Evolutionary conservation across 2,888 invertebrate genomes (phyloP).

Genomic region (Pocota personata): DNA sequence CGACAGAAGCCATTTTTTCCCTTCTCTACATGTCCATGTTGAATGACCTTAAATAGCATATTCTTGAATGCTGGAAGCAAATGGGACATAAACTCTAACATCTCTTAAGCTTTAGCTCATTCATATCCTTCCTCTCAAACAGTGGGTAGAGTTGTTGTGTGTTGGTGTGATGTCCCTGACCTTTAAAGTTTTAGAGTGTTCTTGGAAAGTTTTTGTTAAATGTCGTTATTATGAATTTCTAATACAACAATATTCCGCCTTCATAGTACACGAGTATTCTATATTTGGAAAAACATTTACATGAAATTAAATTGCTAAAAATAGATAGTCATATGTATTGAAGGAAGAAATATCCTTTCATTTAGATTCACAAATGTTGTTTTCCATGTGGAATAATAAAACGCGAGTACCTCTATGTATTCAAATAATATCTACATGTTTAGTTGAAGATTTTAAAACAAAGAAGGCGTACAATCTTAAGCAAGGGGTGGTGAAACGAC

Average conservation of each 20-base stretch:
- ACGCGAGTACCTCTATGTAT: neutral
- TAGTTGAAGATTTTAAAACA: too few species aligned
- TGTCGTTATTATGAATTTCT: neutral
- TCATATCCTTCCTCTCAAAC: neutral
- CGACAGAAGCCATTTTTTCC: neutral
- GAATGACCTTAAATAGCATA: conserved; percentile 10
- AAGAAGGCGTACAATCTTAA: too few species aligned
- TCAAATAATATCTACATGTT: neutral
- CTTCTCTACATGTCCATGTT: neutral
- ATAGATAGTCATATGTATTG: neutral
- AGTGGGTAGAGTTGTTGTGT: neutral
- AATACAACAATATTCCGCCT: neutral
- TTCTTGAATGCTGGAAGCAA: neutral
- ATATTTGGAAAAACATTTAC: neutral
- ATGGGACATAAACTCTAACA: conserved; percentile 15
- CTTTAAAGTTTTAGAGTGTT: neutral
- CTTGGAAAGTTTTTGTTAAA: neutral
- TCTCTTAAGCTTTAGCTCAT: neutral
- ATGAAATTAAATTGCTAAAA: neutral
- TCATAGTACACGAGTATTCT: neutral
- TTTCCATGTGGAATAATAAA: neutral
- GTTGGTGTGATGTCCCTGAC: conserved; percentile 13
- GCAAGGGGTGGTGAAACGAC: too few species aligned
- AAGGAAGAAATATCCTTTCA: neutral
- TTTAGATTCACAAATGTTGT: neutral